Evolutionary conservation across 53 echinoderm and acorn worm genomes (phyloP).

Genomic region (Luidia sarsii): DNA sequence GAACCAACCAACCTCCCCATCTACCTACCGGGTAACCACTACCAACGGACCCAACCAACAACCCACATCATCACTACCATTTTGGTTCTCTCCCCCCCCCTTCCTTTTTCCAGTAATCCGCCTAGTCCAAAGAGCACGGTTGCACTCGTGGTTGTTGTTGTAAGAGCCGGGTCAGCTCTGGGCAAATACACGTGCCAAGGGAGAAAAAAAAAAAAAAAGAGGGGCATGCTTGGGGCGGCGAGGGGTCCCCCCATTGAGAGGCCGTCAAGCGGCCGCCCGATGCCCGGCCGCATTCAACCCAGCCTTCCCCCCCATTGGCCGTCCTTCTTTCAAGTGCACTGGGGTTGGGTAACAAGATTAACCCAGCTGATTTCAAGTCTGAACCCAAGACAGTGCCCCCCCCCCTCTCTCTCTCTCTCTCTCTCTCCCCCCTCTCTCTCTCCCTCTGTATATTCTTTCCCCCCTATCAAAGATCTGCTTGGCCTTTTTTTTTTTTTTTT

Average conservation of each 20-base stretch:
- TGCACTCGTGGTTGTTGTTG: conserved; percentile 16
- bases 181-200: conserved; percentile 27
- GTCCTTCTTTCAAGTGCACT: background rate
- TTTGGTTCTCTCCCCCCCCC: no score
- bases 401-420: no score
- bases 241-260: conserved; percentile 23
- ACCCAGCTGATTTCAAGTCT: background rate
- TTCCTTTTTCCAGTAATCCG: no score
- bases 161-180: conserved; percentile 21
- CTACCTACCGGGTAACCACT: no score
- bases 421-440: no score
- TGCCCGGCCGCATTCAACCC: background rate
- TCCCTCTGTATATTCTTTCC: no score
- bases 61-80: no score
- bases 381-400: background rate
- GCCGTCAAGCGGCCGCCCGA: background rate
- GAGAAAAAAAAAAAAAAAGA: no score
- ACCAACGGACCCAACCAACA: no score
- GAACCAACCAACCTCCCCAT: no score
- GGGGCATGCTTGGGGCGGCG: background rate
- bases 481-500: conserved; percentile 18
- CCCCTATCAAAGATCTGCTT: no score
- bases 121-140: conserved; percentile 1
- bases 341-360: conserved; percentile 19
- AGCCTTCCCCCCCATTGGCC: background rate